Base-by-base conservation (phyloP, 2,797 vertebrate species). In the Tachyglossus aculeatus region DNA sequence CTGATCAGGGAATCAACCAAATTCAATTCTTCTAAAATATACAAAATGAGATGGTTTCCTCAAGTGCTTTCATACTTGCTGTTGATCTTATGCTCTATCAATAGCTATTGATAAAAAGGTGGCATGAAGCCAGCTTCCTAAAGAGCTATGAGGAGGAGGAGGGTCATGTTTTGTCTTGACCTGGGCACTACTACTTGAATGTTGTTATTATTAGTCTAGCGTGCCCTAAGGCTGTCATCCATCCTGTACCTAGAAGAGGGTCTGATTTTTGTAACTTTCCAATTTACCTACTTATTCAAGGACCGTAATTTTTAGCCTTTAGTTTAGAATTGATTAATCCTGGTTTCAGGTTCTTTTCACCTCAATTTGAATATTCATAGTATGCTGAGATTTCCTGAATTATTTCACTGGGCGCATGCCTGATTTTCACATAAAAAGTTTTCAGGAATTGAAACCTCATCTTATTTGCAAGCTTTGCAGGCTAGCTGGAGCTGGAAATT, bases 171-270 rank as follows among this genome's bases (percentile, higher is more conserved):
- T 90, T 86, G 89, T 92, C 71, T 79, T 96, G 96, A 97, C 96
- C 96, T 92, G 83, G 81, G 91, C 89, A 85, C 92, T 61, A 77
- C 91, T 93, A 88, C 92, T 92, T 97, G 93, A 95, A 95, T 96
- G 95, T 95, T 96, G 94, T 98, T 96, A 95, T 96, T 97, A 96
- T 95, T 96, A 94, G 93, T 84, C 87, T 87, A 86, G 77, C 72
- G 73, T 91, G 90, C 91, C 94, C 95, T 90, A 81, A 86, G 95
- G 95, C 94, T 38, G 78, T 82, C 83, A 85, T 92, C 92, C 91
- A 92, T 92, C 85, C 90, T 92, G 85, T 85, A 83, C 74, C 82
- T 84, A 88, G 78, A 84, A 80, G 52, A 77, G 45, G 27, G 68
- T 83, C 71, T 85, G 63, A 72, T 71, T 83, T 43, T 82, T 73